phyloP scores from a whole-genome alignment of 2,888 invertebrate genomes.

The Polymixis flavicincta region DNA sequence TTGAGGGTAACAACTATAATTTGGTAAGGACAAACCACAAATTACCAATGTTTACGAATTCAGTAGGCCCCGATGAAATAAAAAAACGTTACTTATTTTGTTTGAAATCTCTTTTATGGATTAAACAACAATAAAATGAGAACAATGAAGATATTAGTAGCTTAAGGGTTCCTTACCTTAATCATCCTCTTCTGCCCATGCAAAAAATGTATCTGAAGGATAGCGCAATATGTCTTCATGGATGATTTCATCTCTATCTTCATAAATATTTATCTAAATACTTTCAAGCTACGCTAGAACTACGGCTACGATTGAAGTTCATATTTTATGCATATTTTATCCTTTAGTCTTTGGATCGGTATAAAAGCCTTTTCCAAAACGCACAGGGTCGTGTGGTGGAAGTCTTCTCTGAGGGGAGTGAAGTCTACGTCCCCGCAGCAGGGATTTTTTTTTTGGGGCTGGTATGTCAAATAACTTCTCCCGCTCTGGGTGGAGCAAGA shows the following conservation, averaged over 20 bases:
- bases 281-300: background rate
- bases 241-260: background rate
- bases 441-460: too few relatives aligned
- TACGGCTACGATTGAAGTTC: background rate
- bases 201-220: background rate
- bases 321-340: too few relatives aligned
- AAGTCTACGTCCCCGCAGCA: too few relatives aligned
- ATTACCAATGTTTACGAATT: conserved; percentile 25
- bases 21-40: conserved; percentile 4
- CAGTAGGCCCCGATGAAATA: conserved; percentile 23
- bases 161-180: background rate
- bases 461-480: too few relatives aligned
- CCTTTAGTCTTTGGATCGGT: too few relatives aligned
- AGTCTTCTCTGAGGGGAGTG: too few relatives aligned
- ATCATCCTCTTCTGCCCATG: background rate
- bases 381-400: background rate
- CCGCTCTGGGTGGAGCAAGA: too few relatives aligned
- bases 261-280: background rate
- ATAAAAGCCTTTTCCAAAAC: too few relatives aligned
- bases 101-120: background rate
- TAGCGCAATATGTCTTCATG: background rate
- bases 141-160: background rate
- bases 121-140: background rate
- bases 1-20: background rate
- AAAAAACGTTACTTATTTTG: background rate